Conservation (phyloP, 2,888 invertebrate genomes). For the Eupithecia centaureata region DNA sequence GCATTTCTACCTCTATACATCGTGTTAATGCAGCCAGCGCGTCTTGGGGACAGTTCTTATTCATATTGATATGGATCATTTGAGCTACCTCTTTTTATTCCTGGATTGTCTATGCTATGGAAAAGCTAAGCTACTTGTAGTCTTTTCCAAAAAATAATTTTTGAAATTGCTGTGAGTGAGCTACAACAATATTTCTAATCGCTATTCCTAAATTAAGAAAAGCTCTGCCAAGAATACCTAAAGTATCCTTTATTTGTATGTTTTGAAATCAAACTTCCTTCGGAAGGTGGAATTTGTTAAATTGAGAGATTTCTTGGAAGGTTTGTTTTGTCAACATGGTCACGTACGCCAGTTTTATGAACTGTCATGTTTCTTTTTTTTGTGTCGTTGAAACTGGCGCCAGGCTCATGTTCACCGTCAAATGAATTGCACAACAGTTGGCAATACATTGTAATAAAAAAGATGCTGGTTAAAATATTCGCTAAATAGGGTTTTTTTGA, state of each 20-base stretch:
- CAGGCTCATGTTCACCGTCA: constrained; percentile 9
- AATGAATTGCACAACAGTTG: neutral
- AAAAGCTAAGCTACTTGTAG: too few relatives aligned
- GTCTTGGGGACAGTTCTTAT: too few relatives aligned
- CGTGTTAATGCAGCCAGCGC: too few relatives aligned
- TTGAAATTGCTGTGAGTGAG: too few relatives aligned
- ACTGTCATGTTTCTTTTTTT: constrained; percentile 8
- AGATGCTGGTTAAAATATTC: neutral
- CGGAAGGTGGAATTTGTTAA: constrained; percentile 3
- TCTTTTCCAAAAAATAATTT: too few relatives aligned
- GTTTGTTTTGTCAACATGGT: constrained; percentile 7
- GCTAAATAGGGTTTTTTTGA: neutral
- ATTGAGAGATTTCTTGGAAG: constrained; percentile 14
- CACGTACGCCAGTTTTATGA: constrained; percentile 10
- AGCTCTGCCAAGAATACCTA: neutral
- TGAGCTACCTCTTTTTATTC: too few relatives aligned
- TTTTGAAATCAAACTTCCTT: neutral
- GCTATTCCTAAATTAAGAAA: neutral
- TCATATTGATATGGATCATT: too few relatives aligned
- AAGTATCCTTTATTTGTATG: neutral
- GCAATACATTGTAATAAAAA: neutral
- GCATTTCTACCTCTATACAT: too few relatives aligned
- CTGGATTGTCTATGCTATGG: too few relatives aligned
- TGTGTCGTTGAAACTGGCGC: constrained; percentile 1
- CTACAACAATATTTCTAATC: too few relatives aligned